phyloP scores from a whole-genome alignment of 2,888 invertebrate species.

The Fragum fragum region DNA sequence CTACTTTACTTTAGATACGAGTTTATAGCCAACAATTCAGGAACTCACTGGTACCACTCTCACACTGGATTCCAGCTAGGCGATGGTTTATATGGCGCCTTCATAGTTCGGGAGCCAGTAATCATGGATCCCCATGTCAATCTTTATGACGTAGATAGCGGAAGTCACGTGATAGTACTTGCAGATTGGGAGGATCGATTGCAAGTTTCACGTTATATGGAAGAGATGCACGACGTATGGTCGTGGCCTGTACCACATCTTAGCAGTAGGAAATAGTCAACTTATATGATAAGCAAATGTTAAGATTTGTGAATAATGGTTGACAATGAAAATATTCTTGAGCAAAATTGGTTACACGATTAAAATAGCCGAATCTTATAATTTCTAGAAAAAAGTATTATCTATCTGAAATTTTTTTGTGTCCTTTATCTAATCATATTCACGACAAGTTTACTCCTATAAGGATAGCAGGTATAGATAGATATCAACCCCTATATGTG shows the following conservation, averaged over 20 bases:
- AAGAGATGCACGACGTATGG: constrained; percentile 68
- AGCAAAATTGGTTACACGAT: too few species aligned
- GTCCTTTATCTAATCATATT: too few species aligned
- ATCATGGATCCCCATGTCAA: constrained; percentile 41
- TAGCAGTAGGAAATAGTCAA: not conserved
- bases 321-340: too few species aligned
- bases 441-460: too few species aligned
- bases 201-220: constrained; percentile 91
- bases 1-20: constrained; percentile 62
- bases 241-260: constrained; percentile 29
- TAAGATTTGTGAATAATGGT: too few species aligned
- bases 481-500: too few species aligned
- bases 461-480: too few species aligned
- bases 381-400: too few species aligned
- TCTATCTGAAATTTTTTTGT: too few species aligned
- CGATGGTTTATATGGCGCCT: constrained; percentile 72
- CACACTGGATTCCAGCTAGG: constrained; percentile 75
- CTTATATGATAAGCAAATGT: too few species aligned
- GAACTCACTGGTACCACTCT: constrained; percentile 79
- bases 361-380: too few species aligned
- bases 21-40: constrained; percentile 72
- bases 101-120: constrained; percentile 70
- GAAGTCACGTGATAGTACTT: constrained; percentile 94
- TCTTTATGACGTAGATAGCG: constrained; percentile 95
- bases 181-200: constrained; percentile 94